phyloP scores from a whole-genome alignment of 2,113 vertebrate genomes.

The Alectura lathami region DNA sequence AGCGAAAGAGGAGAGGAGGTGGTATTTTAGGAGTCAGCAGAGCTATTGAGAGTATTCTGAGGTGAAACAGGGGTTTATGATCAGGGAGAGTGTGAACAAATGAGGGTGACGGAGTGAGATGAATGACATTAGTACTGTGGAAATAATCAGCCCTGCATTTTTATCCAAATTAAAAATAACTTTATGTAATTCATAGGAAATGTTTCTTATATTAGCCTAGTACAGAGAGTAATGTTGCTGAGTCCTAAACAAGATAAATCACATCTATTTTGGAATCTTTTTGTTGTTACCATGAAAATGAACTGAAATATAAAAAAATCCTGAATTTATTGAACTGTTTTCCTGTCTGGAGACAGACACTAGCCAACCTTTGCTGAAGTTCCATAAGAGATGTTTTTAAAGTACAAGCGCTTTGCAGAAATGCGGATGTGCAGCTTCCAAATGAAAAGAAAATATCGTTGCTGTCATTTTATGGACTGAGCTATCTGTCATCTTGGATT shows the following conservation, averaged over 20 bases:
- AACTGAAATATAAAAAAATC: not conserved
- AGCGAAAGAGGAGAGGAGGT: not conserved
- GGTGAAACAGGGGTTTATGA: not conserved
- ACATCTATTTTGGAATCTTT: not conserved
- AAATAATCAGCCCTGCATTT: slow-evolving; percentile 3
- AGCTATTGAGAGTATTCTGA: not conserved
- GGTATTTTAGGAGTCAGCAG: not conserved
- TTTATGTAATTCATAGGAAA: not conserved
- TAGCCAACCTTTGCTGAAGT: not conserved
- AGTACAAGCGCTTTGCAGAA: not conserved
- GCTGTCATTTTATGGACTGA: not conserved
- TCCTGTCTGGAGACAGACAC: no score
- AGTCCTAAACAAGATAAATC: not conserved
- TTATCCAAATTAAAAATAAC: slow-evolving; percentile 14
- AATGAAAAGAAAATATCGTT: not conserved
- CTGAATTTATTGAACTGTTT: not conserved
- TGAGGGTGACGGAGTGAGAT: not conserved
- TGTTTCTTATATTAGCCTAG: not conserved
- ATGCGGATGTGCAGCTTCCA: not conserved
- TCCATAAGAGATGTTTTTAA: not conserved
- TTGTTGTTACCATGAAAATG: not conserved
- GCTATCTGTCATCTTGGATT: not conserved
- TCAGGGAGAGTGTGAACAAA: not conserved
- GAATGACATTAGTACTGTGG: not conserved
- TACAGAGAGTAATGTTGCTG: not conserved